Percentiles rank a stretch among this genome's conserved stretches.
phyloP scores from a whole-genome alignment of 53 echinoderm and acorn worm genomes.

The Apostichopus leukothele region DNA sequence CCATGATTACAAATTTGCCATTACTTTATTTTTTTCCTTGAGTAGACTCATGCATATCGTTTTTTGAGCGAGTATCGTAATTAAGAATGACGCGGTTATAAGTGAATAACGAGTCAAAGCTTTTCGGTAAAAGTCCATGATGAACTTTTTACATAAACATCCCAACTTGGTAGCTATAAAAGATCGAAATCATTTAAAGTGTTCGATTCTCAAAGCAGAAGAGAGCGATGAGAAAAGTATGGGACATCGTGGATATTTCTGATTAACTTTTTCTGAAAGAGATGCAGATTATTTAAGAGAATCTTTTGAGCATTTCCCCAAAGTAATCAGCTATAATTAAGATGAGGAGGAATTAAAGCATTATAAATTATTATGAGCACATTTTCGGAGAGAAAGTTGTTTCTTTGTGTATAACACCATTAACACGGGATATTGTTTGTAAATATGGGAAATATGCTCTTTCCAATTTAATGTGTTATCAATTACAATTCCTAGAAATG shows the following conservation, averaged over 20 bases:
- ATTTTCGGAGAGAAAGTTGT: too few species aligned
- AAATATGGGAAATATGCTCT: too few species aligned
- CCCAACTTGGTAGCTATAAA: slow-evolving; percentile 3
- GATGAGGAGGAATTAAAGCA: too few species aligned
- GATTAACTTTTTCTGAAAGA: neutral
- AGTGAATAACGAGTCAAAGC: neutral
- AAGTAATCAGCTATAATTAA: too few species aligned
- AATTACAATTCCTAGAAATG: too few species aligned
- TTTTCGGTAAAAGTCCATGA: neutral
- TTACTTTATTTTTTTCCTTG: neutral
- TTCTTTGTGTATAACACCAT: too few species aligned
- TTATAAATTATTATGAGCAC: too few species aligned
- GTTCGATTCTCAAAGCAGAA: neutral
- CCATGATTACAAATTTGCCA: slow-evolving; percentile 1
- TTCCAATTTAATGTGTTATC: too few species aligned
- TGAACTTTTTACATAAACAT: slow-evolving; percentile 7
- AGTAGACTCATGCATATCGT: neutral
- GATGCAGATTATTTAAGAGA: too few species aligned
- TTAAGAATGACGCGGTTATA: neutral
- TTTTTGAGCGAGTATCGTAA: neutral
- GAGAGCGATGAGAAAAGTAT: neutral
- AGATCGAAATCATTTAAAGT: slow-evolving; percentile 13
- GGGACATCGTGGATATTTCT: slow-evolving; percentile 7
- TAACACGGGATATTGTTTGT: too few species aligned
- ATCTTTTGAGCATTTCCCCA: too few species aligned